Conservation (phyloP, 2,888 invertebrate species). For the Pyrochroa serraticornis region DNA sequence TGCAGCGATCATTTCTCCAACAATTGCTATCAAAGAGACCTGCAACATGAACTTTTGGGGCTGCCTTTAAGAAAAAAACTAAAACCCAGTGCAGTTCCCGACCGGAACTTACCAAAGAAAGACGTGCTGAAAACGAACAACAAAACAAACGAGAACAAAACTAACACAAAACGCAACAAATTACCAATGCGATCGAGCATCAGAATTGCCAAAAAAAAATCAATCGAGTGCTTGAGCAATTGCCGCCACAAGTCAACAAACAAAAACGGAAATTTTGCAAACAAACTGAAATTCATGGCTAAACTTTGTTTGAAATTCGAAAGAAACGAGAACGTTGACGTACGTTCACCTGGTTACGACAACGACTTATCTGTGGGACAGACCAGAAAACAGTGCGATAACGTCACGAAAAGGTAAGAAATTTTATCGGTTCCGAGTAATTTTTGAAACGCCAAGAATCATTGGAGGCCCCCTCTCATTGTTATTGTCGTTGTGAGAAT, state of each 20-base stretch:
- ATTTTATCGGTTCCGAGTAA: background rate
- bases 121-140: conserved; percentile 17
- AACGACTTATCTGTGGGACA: conserved; percentile 12
- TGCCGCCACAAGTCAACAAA: conserved; percentile 42
- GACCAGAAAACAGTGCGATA: conserved; percentile 5
- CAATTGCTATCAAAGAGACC: conserved; percentile 62
- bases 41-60: conserved; percentile 63
- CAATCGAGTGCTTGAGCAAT: conserved; percentile 45
- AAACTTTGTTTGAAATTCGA: conserved; percentile 44
- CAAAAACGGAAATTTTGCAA: conserved; percentile 22
- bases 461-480: too few species aligned
- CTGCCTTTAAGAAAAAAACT: conserved; percentile 60
- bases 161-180: conserved; percentile 19
- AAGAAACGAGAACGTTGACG: conserved; percentile 17
- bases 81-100: conserved; percentile 59
- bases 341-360: conserved; percentile 14
- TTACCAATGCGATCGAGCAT: conserved; percentile 49
- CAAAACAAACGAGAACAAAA: conserved; percentile 7
- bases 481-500: conserved; percentile 20
- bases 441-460: too few species aligned
- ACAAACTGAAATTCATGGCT: conserved; percentile 51
- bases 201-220: conserved; percentile 50
- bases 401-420: conserved; percentile 6
- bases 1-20: conserved; percentile 63
- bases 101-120: conserved; percentile 41